Base-by-base conservation (phyloP, 1,140 invertebrate genomes). In the Lepidurus packardi region DNA sequence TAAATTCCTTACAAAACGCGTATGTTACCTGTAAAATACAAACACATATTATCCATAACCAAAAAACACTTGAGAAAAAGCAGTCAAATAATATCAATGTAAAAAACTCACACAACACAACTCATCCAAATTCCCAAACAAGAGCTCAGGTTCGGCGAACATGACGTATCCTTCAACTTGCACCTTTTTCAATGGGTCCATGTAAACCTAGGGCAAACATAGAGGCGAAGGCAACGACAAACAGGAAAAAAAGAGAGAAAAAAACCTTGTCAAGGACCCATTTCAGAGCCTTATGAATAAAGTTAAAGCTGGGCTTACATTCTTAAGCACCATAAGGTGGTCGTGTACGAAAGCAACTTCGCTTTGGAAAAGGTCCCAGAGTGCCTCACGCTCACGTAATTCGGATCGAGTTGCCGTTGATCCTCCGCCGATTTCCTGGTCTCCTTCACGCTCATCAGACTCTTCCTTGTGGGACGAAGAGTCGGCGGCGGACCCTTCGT, bases 361-460 rank as follows among this genome's bases (percentile, higher is more conserved):
- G 78, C 88, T 89, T 83, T 91, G 90, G 83, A 92, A 92, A 0
- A 91, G 84, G 84, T 91, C 91, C 90, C 90, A 91, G 7, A 92
- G 86, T 8, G 90, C 89, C 83, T 91, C 89, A 73, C 86, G 82
- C 74, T 87, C 76, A 44, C 74, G 83, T 82, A 43, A 77, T 79
- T 77, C 81, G 34, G 73, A 53, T 82, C 81, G 8, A 79, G 80
- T 73, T 80, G 80, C 34, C 79, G 80, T 75, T 81, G 81, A 76
- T 80, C 81, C 21, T 79, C 45, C 0, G 80, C 77, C 1, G 80
- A 78, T 11, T 77, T 42, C 11, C 79, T 79, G 75, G 78, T 81
- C 16, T 80, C 81, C 16, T 77, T 21, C 21, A 80, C 79, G 16
- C 74, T 78, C 73, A 80, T 81, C 75, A 80, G 79, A 77, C 77